A percentile compares a stretch with the other conserved stretches of the same genome.
Evolutionary conservation across 2,113 vertebrate genomes (phyloP).

Genomic region (Fulica atra): DNA sequence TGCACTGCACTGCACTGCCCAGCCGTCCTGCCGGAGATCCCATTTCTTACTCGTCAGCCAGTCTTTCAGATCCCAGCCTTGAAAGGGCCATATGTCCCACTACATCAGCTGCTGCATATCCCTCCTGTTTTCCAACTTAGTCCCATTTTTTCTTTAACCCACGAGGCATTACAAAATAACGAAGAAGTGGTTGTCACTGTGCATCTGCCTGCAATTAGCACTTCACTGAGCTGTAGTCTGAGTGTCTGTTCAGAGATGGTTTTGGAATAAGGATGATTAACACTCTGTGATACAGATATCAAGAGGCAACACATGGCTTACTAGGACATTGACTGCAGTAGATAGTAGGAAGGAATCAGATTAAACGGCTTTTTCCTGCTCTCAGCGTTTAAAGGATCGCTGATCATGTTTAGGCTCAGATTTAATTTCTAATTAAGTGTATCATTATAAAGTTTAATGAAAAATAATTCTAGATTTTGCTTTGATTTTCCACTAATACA

Average conservation of each 20-base stretch:
- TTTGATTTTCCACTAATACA: neutral
- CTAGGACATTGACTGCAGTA: neutral
- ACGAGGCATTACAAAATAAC: neutral
- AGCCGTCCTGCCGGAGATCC: neutral
- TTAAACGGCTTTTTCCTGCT: neutral
- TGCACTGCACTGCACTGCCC: rapidly evolving
- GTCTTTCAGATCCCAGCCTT: neutral
- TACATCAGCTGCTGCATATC: neutral
- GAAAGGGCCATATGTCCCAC: neutral
- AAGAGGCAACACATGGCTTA: neutral
- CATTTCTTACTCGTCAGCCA: neutral
- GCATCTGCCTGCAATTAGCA: neutral
- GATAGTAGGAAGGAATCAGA: neutral
- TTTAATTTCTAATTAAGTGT: neutral
- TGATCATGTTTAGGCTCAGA: neutral
- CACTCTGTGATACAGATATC: neutral
- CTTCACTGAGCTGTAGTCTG: neutral
- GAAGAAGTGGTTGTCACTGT: neutral
- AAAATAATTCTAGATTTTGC: neutral
- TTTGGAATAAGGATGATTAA: neutral
- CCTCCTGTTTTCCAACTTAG: neutral
- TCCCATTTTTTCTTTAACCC: neutral
- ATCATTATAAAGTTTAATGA: neutral
- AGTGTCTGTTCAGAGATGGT: neutral
- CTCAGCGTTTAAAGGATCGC: neutral